These are phyloP conservation scores for Bradypus variegatus DNA, from an alignment of 2,797 vertebrate species.

Conservation along the genomic window DNA sequence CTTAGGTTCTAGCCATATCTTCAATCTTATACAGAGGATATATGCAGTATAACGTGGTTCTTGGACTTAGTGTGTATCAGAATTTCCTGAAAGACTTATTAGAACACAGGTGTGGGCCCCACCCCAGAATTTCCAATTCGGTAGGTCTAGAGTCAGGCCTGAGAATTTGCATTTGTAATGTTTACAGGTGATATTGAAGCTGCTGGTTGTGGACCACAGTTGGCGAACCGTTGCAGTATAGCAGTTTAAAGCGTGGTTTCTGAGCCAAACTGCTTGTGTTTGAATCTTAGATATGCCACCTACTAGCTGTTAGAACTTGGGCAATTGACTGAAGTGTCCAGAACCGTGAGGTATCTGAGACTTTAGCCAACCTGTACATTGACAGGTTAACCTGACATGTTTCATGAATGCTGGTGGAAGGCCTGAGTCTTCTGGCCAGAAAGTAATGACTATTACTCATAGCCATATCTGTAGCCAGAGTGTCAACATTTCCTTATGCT, in stretches of 20 bases:
- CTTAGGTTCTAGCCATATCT: not conserved
- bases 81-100: not conserved
- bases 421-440: not conserved
- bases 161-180: constrained; percentile 32
- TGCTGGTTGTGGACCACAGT: constrained; percentile 21
- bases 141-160: not conserved
- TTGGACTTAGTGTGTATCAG: not conserved
- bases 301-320: not conserved
- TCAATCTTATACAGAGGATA: not conserved
- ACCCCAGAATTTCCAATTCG: not conserved
- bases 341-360: not conserved
- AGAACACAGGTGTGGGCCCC: not conserved
- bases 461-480: not conserved
- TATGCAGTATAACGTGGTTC: not conserved
- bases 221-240: not conserved
- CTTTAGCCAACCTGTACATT: not conserved
- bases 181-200: not conserved
- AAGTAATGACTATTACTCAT: not conserved
- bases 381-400: not conserved
- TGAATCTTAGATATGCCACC: not conserved
- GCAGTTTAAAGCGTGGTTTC: not conserved
- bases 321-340: not conserved
- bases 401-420: not conserved
- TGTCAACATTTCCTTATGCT: not conserved
- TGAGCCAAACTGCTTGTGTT: not conserved